Base-by-base conservation (phyloP, 1,140 invertebrate species). In the Littorina saxatilis region DNA sequence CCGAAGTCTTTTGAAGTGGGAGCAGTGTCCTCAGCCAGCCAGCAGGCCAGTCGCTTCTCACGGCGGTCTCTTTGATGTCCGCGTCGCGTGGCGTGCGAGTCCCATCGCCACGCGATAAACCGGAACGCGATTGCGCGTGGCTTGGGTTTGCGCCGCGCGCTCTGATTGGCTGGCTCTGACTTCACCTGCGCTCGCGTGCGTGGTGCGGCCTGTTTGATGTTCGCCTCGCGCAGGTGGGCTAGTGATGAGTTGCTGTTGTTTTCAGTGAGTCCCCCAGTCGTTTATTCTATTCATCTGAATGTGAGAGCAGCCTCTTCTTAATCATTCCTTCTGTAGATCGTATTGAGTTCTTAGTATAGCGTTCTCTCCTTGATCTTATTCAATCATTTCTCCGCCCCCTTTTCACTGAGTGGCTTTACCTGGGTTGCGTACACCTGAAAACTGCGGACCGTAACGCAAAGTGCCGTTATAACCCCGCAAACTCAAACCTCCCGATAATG, bases 171-270 rank as follows among this genome's bases (percentile, higher is more conserved):
- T 39, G 32, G 23, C 15, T 68, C 35, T 68, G 66, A 68, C 66
- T 68, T 68, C 66, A 68, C 66, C 66, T 68, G 66, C 66, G 66
- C 66, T 32, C 39, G 35, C 66, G 66, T 68, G 66, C 35, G 32
- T 29, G n/a, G 66, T 68, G 66, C 66, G 66, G 66, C 35, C 13
- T 68, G 66, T 68, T 68, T 68, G 66, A 68, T 68, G 66, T 63
- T 63, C 43, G 66, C 32, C 32, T 68, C 39, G 66, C 66, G 66
- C 66, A 68, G 66, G 66, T 68, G 66, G 66, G 37, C 23, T 39
- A 35, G 66, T 68, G 66, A 68, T 68, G 66, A 68, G 66, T 39
- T 81, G 52, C 47, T 66, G 40, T 75, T 70, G 58, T 81, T 61
- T 77, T 76, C 70, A 63, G 27, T 58, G 35, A 61, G 72, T 76